Conservation (phyloP, 1,140 invertebrate genomes). For the Whitmania pigra region DNA sequence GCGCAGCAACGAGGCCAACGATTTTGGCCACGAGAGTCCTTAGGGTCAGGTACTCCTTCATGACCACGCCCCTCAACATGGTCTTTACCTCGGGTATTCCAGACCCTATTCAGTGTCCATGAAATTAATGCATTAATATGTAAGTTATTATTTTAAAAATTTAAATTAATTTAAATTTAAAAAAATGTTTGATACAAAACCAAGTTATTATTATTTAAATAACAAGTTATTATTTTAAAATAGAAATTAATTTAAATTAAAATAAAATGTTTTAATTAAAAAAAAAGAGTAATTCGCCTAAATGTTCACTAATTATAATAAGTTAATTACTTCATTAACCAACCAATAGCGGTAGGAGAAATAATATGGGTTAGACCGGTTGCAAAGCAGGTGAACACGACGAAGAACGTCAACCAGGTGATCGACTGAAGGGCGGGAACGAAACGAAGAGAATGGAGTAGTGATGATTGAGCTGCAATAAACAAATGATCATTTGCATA, state of each 20-base stretch:
- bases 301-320: not conserved
- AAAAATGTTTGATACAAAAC: too few species aligned
- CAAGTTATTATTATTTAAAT: too few species aligned
- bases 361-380: constrained; percentile 86
- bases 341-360: constrained; percentile 81
- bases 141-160: too few species aligned
- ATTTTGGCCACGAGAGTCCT: constrained; percentile 86
- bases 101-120: constrained; percentile 55
- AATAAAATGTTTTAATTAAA: too few species aligned
- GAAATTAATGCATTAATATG: not conserved
- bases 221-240: not conserved
- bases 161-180: too few species aligned
- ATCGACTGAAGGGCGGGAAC: constrained; percentile 66
- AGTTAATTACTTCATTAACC: constrained; percentile 29
- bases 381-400: constrained; percentile 78
- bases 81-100: constrained; percentile 99
- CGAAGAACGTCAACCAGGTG: constrained; percentile 77
- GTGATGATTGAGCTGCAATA: constrained; percentile 73
- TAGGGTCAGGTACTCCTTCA: constrained; percentile 94
- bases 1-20: constrained; percentile 80
- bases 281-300: too few species aligned
- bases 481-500: too few species aligned
- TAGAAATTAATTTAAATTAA: too few species aligned
- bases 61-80: constrained; percentile 81
- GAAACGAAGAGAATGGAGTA: constrained; percentile 70